Evolutionary conservation across 1,140 invertebrate species (phyloP), one percentile per base, ranked within the genome.

Genomic region (Drosophila micromelanica): DNA sequence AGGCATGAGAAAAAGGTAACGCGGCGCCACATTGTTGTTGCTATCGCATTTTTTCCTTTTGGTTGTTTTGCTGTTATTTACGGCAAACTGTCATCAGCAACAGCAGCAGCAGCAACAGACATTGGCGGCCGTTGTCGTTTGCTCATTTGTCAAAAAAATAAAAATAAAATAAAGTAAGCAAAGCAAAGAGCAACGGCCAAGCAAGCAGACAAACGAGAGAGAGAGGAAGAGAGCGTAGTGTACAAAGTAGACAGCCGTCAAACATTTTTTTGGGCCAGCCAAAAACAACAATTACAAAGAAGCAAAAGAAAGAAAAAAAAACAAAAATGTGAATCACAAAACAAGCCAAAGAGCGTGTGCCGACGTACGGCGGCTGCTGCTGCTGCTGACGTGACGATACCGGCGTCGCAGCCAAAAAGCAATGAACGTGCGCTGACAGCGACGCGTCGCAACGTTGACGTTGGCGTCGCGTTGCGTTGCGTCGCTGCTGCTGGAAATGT

Each of bases 1-100:
- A 20, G 42, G 56, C 12, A 38, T 38, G 17, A 37, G 40, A 46
- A 37, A 13, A 43, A 43, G 49, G 27, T 27, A 45, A 12, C 42
- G 40, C 42, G 49, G 49, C 62, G 30, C 51, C 51, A 46, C 43
- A 48, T 42, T 57, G 35, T 67, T 67, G 20, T 67, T 35, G 35
- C 45, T 67, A 57, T 45, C 42, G 35, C 12, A 35, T 43, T 65
- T 15, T 37, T 12, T 23, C 49, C 5, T 30, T 42, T 56, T 67
- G 3, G 20, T 23, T 27, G 4, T 37, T 59, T 30, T 13, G 45
- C 55, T 61, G 23, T 62, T 69, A 69, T 69, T 69, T 69, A 61
- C 65, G 57, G 38, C 49, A 69, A 69, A 62, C 67, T 69, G 67
- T 69, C 57, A 62, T 69, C 59, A 62, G 57, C 62, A 46, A 20